Evolutionary conservation across 2,797 vertebrate genomes (phyloP).

Genomic region (Chromis chromis): DNA sequence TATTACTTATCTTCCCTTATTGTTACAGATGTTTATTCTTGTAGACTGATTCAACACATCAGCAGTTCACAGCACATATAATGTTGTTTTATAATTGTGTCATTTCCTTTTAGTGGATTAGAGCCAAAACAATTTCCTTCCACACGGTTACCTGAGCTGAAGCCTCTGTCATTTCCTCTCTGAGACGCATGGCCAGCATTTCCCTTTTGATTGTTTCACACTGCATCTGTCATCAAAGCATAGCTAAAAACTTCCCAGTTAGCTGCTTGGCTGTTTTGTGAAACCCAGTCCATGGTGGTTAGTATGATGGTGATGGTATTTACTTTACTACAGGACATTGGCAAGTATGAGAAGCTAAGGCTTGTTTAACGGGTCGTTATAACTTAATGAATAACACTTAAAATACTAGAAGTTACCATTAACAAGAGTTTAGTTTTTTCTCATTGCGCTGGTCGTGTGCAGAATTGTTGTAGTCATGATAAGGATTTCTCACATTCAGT

Average conservation of each 20-base stretch:
- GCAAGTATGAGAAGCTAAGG: constrained; percentile 1
- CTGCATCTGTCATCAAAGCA: constrained; percentile 23
- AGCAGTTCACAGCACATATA: not conserved
- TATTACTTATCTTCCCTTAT: not conserved
- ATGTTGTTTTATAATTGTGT: constrained; percentile 7
- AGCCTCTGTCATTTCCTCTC: constrained; percentile 39
- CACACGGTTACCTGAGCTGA: constrained; percentile 36
- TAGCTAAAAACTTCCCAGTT: constrained; percentile 8
- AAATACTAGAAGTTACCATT: not conserved
- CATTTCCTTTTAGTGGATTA: constrained; percentile 20
- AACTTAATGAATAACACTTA: not conserved
- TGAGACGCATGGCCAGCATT: constrained; percentile 34
- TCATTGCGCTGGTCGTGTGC: not conserved
- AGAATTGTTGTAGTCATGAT: not conserved
- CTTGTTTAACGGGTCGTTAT: constrained; percentile 23
- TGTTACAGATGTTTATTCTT: not conserved
- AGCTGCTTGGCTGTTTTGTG: constrained; percentile 1
- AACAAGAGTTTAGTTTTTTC: not conserved
- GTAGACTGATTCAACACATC: not conserved
- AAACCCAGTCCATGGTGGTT: not conserved
- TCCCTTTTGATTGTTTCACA: constrained; percentile 45
- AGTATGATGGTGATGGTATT: not conserved
- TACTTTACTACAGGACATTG: not conserved
- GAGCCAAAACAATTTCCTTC: constrained; percentile 40
- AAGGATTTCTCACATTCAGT: not conserved